Evolutionary conservation across 2,797 vertebrate genomes (phyloP), one percentile per base, ranked within the genome.

Genomic region (Betta splendens): DNA sequence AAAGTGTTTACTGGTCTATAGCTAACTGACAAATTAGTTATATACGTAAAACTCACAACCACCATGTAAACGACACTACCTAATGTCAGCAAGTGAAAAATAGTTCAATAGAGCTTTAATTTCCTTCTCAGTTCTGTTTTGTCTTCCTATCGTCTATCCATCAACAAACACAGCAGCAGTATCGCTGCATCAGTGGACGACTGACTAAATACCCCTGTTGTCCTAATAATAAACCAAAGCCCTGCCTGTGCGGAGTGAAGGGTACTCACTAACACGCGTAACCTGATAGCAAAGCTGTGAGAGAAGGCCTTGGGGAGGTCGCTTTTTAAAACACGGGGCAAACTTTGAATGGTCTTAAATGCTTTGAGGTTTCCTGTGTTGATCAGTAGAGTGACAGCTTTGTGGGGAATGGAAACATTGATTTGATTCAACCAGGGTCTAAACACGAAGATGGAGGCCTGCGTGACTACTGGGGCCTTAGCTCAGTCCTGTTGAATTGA

Each of bases 101-200:
- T 3, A 45, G 32, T 32, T 56, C 47, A 64, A 52, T 51, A 53
- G 53, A 65, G 22, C 72, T 42, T 65, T 76, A 38, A 77, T 78
- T 74, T 81, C 64, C 77, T 55, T 20, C 58, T 60, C 54, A 9
- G 21, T 10, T 53, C 48, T 73, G 69, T 45, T 75, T 64, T 67
- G 54, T 67, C 65, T 72, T 58, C 11, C 28, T 55, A 55, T 50
- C 56, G 58, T 64, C 35, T 0, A 68, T 83, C 73, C 48, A 52
- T 76, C 73, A 76, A 64, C 71, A 70, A 73, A 80, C 77, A 56
- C 22, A 9, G 59, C 60, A 36, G 60, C 29, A 47, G 56, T 69
- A 72, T 65, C 47, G 22, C 26, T 28, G 26, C 50, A 52, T 44
- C 50, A 57, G 37, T 16, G 55, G 61, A 56, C 46, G 59, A 62